Conservation (phyloP, 2,113 vertebrate species). For the Brachirus orientalis region DNA sequence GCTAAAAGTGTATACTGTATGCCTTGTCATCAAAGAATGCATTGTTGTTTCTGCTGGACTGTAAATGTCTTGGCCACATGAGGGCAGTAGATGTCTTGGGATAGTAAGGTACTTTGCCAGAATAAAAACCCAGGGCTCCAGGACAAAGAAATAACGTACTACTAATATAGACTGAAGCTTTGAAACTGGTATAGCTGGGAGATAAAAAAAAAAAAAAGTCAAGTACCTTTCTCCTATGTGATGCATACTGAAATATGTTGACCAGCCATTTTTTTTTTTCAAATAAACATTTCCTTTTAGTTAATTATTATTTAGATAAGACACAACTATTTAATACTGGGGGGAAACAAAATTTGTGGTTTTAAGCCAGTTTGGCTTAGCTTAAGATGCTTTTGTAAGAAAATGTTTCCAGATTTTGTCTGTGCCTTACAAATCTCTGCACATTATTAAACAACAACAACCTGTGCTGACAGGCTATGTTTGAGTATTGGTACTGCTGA, state of each 20-base stretch:
- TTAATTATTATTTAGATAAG: conserved; percentile 45
- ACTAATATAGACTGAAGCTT: conserved; percentile 30
- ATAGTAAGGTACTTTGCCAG: conserved; percentile 16
- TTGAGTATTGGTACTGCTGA: conserved; percentile 63
- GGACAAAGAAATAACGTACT: conserved; percentile 31
- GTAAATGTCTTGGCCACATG: conserved; percentile 54
- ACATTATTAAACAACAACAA: conserved; percentile 69
- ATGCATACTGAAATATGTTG: conserved; percentile 49
- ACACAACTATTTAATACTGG: conserved; percentile 6
- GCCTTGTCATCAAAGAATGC: no score
- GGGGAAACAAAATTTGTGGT: not conserved
- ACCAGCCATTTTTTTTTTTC: conserved; percentile 29
- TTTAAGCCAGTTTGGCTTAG: conserved; percentile 24
- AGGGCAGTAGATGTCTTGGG: conserved; percentile 65
- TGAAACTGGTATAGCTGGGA: conserved; percentile 15
- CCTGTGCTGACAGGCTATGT: conserved; percentile 65
- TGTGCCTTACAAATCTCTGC: conserved; percentile 43
- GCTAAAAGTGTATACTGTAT: no score
- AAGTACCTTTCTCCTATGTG: conserved; percentile 11
- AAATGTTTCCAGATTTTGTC: conserved; percentile 50
- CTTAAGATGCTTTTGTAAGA: conserved; percentile 21
- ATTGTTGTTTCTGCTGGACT: not conserved
- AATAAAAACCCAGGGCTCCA: conserved; percentile 24
- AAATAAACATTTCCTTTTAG: conserved; percentile 9
- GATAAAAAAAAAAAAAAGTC: conserved; percentile 4